Conservation (phyloP, 2,888 invertebrate species). For the Chironomus riparius region DNA sequence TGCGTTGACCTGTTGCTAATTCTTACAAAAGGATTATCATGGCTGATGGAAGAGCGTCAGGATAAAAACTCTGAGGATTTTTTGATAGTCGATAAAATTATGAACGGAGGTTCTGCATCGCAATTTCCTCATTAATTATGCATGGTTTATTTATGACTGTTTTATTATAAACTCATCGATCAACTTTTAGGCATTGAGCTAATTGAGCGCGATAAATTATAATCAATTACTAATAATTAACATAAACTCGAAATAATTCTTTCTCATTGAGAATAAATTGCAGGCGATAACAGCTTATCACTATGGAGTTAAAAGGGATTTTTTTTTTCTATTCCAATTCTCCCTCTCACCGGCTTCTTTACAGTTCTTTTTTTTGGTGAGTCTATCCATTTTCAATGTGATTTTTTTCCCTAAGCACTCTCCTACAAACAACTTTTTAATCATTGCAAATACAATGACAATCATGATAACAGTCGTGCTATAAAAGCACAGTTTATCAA, state of each 20-base stretch:
- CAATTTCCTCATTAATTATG: not conserved
- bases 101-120: not conserved
- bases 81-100: too few species aligned
- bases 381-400: too few species aligned
- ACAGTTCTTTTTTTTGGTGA: not conserved
- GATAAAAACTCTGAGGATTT: too few species aligned
- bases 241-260: not conserved
- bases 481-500: slow-evolving; percentile 12
- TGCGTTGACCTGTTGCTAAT: not conserved
- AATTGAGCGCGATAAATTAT: not conserved
- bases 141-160: not conserved
- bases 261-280: not conserved
- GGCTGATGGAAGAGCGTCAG: too few species aligned
- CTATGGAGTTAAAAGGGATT: not conserved
- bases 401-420: not conserved
- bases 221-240: not conserved
- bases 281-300: not conserved
- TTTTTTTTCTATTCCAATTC: not conserved
- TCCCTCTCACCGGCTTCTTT: not conserved
- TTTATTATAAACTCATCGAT: not conserved
- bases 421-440: not conserved
- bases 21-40: not conserved
- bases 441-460: not conserved
- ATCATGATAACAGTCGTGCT: not conserved
- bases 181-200: not conserved